A percentile compares a stretch with the other conserved stretches of the same genome.
Evolutionary conservation across 2,888 invertebrate species (phyloP).

Genomic region (Amblyjoppa fuscipennis): DNA sequence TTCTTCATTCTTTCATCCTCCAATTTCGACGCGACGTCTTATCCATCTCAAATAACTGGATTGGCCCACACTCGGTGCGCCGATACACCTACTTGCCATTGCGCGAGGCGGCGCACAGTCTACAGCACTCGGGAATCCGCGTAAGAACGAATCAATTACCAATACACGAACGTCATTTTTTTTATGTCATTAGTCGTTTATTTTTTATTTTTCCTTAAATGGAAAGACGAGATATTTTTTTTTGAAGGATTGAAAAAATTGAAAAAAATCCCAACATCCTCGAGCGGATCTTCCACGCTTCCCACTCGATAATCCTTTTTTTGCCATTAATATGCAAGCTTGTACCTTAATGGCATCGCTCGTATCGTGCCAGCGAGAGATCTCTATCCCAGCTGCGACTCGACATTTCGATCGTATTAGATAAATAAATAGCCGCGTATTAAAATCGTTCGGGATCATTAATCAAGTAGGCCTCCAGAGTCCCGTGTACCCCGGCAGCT

Average conservation of each 20-base stretch:
- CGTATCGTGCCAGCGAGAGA: neutral
- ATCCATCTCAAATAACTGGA: constrained; percentile 77
- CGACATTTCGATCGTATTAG: constrained; percentile 29
- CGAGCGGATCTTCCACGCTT: neutral
- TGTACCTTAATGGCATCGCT: constrained; percentile 29
- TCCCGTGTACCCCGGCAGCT: neutral
- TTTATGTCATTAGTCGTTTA: neutral
- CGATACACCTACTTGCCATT: constrained; percentile 74
- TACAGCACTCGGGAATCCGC: neutral
- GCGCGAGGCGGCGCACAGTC: neutral
- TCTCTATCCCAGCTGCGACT: constrained; percentile 12
- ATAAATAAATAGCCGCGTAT: constrained; percentile 28
- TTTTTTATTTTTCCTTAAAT: neutral
- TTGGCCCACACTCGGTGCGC: constrained; percentile 77
- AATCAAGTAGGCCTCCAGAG: constrained; percentile 11
- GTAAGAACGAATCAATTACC: constrained; percentile 15
- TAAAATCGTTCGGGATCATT: constrained; percentile 34
- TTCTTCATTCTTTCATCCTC: constrained; percentile 28
- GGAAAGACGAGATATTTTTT: neutral
- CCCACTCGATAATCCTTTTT: neutral
- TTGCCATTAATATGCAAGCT: neutral
- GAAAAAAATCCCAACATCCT: neutral
- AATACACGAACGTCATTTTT: neutral
- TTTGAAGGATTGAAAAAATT: neutral
- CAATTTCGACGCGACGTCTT: constrained; percentile 57